Percentiles rank a stretch among this genome's conserved stretches.
These are phyloP conservation scores for Drosophila suzukii DNA, from an alignment of 1,140 invertebrate species.

Conservation along the genomic window DNA sequence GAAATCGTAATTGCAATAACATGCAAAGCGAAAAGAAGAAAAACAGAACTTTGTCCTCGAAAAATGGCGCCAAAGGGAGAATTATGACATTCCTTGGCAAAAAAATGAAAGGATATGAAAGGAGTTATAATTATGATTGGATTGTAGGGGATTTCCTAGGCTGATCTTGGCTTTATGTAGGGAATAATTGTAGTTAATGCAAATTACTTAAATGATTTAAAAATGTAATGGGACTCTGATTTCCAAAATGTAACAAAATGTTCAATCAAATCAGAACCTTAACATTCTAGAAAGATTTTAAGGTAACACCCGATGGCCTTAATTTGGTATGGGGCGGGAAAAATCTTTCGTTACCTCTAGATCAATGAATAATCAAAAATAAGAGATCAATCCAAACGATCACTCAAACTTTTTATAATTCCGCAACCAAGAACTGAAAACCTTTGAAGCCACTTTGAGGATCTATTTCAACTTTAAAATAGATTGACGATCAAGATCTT, in stretches of 20 bases:
- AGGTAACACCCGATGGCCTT: neutral
- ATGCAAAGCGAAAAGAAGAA: conserved; percentile 60
- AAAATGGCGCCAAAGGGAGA: conserved; percentile 60
- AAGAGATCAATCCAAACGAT: neutral
- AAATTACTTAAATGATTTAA: conserved; percentile 3
- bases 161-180: conserved; percentile 1
- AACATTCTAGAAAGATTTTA: neutral
- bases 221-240: neutral
- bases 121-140: conserved; percentile 31
- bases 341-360: neutral
- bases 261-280: neutral
- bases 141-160: conserved; percentile 6
- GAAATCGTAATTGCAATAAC: conserved; percentile 75
- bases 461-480: neutral
- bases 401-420: neutral
- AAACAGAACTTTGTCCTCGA: conserved; percentile 20
- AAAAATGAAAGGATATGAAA: neutral
- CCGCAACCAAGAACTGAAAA: neutral
- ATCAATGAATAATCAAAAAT: neutral
- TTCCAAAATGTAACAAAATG: neutral
- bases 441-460: neutral
- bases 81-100: neutral
- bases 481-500: neutral
- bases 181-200: conserved; percentile 2
- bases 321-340: neutral